Evolutionary conservation across 1,140 invertebrate species (phyloP).

Genomic region (Drosophila nigrodunni): DNA sequence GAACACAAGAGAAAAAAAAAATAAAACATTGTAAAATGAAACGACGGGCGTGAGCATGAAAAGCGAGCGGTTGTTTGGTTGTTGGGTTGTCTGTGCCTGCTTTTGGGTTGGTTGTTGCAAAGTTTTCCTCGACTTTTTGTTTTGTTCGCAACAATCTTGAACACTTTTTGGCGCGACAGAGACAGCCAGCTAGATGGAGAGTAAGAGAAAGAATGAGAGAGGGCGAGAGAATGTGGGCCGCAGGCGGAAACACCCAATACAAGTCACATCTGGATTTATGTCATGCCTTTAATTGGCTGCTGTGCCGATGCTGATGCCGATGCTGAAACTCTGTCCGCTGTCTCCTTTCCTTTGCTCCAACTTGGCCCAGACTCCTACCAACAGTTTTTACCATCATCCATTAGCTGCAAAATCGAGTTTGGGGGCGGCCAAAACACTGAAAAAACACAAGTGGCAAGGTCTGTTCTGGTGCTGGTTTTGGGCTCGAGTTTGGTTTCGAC

Average conservation of each 20-base stretch:
- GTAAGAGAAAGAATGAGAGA: slow-evolving; percentile 70
- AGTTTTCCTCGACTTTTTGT: slow-evolving; percentile 66
- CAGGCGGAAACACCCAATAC: slow-evolving; percentile 84
- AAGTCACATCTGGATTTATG: slow-evolving; percentile 84
- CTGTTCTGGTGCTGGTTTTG: neutral
- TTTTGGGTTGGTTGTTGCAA: slow-evolving; percentile 30
- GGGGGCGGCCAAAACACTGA: slow-evolving; percentile 46
- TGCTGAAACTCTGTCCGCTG: neutral
- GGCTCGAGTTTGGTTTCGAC: slow-evolving; percentile 1
- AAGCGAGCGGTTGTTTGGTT: slow-evolving; percentile 49
- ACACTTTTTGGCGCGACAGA: slow-evolving; percentile 67
- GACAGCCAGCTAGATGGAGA: neutral
- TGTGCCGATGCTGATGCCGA: slow-evolving; percentile 68
- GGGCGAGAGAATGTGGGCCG: slow-evolving; percentile 77
- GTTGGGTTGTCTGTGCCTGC: slow-evolving; percentile 20
- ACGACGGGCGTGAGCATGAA: slow-evolving; percentile 78
- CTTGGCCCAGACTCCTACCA: slow-evolving; percentile 38
- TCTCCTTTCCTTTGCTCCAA: slow-evolving; percentile 1
- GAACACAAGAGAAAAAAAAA: slow-evolving; percentile 4
- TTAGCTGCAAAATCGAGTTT: slow-evolving; percentile 81
- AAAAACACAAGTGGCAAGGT: slow-evolving; percentile 76
- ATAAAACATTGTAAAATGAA: slow-evolving; percentile 73
- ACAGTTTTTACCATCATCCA: slow-evolving; percentile 69
- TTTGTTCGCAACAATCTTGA: slow-evolving; percentile 77
- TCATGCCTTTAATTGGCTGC: slow-evolving; percentile 84